A percentile compares a stretch with the other conserved stretches of the same genome.
Evolutionary conservation across 1,140 invertebrate genomes (phyloP).

Genomic region (Zaprionus capensis): DNA sequence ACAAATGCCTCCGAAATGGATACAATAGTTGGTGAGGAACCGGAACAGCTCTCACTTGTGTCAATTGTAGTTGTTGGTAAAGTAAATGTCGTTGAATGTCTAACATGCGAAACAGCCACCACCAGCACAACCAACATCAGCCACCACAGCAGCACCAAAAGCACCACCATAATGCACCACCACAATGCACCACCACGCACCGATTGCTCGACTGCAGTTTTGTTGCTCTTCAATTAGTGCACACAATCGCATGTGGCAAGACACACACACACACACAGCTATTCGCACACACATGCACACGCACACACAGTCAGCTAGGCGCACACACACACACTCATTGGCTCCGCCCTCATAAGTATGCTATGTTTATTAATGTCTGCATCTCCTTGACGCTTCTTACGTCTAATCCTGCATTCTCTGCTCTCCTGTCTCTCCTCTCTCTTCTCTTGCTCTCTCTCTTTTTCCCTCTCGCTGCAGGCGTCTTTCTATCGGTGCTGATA

Average conservation of each 20-base stretch:
- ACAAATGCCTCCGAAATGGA: conserved; percentile 84
- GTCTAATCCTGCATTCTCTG: conserved; percentile 50
- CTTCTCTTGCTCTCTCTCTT: neutral
- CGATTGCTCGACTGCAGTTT: conserved; percentile 48
- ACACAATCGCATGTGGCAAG: conserved; percentile 53
- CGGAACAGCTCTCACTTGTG: conserved; percentile 88
- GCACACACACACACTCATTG: conserved; percentile 29
- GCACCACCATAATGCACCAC: conserved; percentile 16
- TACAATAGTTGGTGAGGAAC: conserved; percentile 87
- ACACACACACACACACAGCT: conserved; percentile 36
- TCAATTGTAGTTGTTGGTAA: conserved; percentile 90
- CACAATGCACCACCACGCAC: conserved; percentile 22
- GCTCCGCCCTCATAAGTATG: conserved; percentile 62
- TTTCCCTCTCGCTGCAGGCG: conserved; percentile 86
- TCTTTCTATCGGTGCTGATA: conserved; percentile 94
- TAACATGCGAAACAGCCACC: conserved; percentile 43
- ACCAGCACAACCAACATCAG: conserved; percentile 13
- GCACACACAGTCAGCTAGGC: conserved; percentile 10
- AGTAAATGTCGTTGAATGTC: conserved; percentile 85
- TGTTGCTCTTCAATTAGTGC: conserved; percentile 36
- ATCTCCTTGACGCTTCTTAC: conserved; percentile 34
- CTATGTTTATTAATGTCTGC: conserved; percentile 59
- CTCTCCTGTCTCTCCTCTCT: neutral
- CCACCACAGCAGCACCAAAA: conserved; percentile 10
- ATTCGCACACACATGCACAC: conserved; percentile 21